Evolutionary conservation across 2,797 vertebrate genomes (phyloP).

Genomic region (Eulemur mongoz): DNA sequence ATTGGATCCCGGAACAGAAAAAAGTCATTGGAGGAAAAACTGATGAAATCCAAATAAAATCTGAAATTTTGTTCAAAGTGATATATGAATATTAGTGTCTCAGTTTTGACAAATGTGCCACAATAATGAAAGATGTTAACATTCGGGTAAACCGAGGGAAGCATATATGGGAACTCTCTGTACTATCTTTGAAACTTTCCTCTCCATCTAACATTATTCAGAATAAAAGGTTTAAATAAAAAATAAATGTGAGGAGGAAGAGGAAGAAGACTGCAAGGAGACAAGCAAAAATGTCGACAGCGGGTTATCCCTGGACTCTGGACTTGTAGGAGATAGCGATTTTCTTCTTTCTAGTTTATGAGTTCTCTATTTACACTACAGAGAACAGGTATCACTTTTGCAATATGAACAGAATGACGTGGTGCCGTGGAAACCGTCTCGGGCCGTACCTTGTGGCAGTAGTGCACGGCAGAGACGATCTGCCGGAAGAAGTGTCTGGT

Average conservation of each 20-base stretch:
- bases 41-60: background rate
- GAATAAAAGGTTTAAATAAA: background rate
- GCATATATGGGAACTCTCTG: background rate
- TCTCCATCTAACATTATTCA: background rate
- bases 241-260: background rate
- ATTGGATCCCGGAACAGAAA: background rate
- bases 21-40: background rate
- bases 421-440: accelerated
- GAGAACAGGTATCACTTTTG: background rate
- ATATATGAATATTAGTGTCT: background rate
- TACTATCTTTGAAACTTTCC: background rate
- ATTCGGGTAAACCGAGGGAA: background rate
- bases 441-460: conserved; percentile 96
- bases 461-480: conserved; percentile 98
- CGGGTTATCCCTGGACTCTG: background rate
- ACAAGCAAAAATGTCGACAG: background rate
- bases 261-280: background rate
- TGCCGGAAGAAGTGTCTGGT: conserved; percentile 98
- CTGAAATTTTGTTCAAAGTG: background rate
- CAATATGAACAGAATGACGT: accelerated
- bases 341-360: background rate
- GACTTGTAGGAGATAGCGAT: background rate
- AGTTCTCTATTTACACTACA: background rate
- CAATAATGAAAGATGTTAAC: background rate
- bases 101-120: background rate